Base-by-base conservation (phyloP, 2,797 vertebrate genomes). In the Antrozous pallidus region DNA sequence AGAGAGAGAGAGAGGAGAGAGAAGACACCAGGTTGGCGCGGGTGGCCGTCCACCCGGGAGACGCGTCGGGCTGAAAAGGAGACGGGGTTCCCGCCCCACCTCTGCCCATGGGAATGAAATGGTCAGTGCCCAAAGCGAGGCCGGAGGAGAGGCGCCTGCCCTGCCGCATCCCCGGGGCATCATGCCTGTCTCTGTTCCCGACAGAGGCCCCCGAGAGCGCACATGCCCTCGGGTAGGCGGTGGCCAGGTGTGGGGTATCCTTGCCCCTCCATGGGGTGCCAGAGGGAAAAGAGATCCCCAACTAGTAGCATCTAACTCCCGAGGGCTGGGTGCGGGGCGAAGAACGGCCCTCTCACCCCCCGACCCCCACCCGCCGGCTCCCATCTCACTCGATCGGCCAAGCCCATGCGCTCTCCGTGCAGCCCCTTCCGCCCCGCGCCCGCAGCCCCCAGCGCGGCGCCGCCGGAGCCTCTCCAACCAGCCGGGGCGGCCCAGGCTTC, bases 21-120 rank as follows among this genome's bases (percentile, higher is more conserved):
- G 26, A 92, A 91, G 90, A 91, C 73, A 84, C 31, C 28, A 17
- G 40, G 88, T 97, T 95, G 91, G 88, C 40, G 47, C 0, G 40
- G 40, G 87, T 51, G 69, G 91, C 40, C 13, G 42, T 24, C 71
- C 71, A 26, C 61, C 2, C 17, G n/a, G 73, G 36, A 67, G 16
- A 58, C 42, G 22, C 31, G n/a, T 47, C 22, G 28, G 14, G 65
- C 11, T 40, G 88, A 26, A 51, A 61, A 75, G 83, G 13, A 14
- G 31, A 22, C 47, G 4, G 24, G 17, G n/a, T 45, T 74, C 38
- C 49, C 33, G 24, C 69, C 78, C 85, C 42, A 26, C 33, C 40
- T 93, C 85, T 42, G 67, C 85, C 71, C 82, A 7, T 4, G 0
- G 18, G 54, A 6, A 6, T 5, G 16, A 63, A 69, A 33, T 2